These are phyloP conservation scores for Caenorhabditis remanei DNA, from an alignment of 1,140 invertebrate species.

Conservation along the genomic window DNA sequence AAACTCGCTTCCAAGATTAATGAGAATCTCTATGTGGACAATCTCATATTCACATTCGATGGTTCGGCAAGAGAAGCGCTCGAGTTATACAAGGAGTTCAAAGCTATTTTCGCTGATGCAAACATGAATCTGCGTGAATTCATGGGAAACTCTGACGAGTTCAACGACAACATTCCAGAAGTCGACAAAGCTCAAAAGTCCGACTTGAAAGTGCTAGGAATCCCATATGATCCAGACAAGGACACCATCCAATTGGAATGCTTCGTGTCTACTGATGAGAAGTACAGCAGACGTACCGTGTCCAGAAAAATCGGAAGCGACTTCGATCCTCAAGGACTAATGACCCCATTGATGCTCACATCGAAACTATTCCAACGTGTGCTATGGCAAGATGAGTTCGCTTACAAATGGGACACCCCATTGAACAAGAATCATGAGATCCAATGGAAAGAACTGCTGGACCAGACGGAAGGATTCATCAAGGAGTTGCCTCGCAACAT, in stretches of 20 bases:
- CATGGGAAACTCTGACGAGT: not conserved
- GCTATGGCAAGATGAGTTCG: not conserved
- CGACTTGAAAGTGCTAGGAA: slow-evolving; percentile 10
- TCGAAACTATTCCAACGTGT: not conserved
- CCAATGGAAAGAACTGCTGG: not conserved
- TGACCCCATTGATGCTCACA: not conserved
- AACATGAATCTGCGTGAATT: slow-evolving; percentile 63
- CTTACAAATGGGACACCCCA: slow-evolving; percentile 7
- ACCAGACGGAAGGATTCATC: not conserved
- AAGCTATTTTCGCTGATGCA: slow-evolving; percentile 28
- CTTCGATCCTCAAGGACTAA: slow-evolving; percentile 34
- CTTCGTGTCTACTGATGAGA: not conserved
- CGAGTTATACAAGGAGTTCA: not conserved
- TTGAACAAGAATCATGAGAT: not conserved
- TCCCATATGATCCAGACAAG: not conserved
- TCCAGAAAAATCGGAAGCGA: not conserved
- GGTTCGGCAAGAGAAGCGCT: slow-evolving; percentile 6
- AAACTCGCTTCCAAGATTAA: slow-evolving; percentile 17
- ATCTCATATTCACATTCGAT: slow-evolving; percentile 40
- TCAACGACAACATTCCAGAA: not conserved
- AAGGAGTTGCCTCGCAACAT: not conserved
- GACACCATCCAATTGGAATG: not conserved
- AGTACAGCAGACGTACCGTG: not conserved
- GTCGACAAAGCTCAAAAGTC: not conserved
- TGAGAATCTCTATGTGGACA: slow-evolving; percentile 60